These are phyloP conservation scores for Temnothorax nylanderi DNA, from an alignment of 1,140 invertebrate species.

Conservation along the genomic window DNA sequence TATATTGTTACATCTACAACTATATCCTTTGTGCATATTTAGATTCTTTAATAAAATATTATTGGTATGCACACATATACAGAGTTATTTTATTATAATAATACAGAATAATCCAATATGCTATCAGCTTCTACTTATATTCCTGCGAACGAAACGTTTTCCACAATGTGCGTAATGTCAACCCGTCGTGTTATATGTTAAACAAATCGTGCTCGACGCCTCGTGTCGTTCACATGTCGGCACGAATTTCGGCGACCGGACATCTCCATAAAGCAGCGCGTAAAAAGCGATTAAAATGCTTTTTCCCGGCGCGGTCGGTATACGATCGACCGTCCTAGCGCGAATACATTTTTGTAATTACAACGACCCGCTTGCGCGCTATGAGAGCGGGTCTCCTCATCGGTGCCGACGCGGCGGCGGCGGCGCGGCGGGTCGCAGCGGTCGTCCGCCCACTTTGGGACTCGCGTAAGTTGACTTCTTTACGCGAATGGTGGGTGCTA, in stretches of 20 bases:
- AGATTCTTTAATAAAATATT: background rate
- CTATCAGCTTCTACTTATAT: background rate
- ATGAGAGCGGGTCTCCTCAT: conserved; percentile 1
- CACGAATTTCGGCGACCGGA: conserved; percentile 20
- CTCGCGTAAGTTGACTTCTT: conserved; percentile 65
- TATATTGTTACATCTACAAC: background rate
- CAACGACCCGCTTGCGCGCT: background rate
- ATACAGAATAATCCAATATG: background rate
- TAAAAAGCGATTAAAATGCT: conserved; percentile 53
- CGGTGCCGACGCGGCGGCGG: background rate
- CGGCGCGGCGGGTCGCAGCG: background rate
- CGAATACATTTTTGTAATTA: conserved; percentile 50
- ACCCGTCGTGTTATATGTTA: conserved; percentile 15
- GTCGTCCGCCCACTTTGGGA: background rate
- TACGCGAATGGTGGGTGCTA: conserved; percentile 44
- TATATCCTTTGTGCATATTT: too few species aligned
- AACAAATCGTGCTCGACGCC: conserved; percentile 16
- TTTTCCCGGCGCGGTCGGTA: conserved; percentile 16
- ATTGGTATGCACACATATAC: background rate
- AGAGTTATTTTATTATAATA: background rate
- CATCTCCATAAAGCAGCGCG: conserved; percentile 37
- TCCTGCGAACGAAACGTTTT: background rate
- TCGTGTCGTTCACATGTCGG: conserved; percentile 21
- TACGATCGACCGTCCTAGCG: conserved; percentile 4
- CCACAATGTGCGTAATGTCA: background rate